Evolutionary conservation across 2,888 invertebrate genomes (phyloP).

Genomic region (Trichopoda pennipes): DNA sequence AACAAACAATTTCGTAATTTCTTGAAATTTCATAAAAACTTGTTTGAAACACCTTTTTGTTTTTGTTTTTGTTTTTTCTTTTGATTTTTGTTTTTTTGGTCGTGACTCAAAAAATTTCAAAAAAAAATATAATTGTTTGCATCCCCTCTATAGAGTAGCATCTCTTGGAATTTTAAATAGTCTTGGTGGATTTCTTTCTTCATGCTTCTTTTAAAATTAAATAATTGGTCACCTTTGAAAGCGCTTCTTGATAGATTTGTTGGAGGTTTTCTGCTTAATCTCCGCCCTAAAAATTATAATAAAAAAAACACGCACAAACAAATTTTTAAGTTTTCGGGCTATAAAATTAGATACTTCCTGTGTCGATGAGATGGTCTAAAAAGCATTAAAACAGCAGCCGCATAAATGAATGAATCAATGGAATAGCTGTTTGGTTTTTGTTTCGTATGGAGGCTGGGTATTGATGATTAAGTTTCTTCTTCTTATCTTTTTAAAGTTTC

Average conservation of each 20-base stretch:
- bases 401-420: conserved; percentile 22
- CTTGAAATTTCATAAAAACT: conserved; percentile 3
- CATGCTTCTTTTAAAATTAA: conserved; percentile 21
- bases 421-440: background rate
- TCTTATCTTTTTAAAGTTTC: conserved; percentile 41
- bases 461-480: conserved; percentile 8
- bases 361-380: conserved; percentile 1
- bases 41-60: conserved; percentile 2
- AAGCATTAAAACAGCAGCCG: conserved; percentile 15
- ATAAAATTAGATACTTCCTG: conserved; percentile 62
- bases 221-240: conserved; percentile 29
- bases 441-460: conserved; percentile 3
- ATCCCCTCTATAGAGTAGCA: conserved; percentile 3
- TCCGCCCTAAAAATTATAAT: background rate
- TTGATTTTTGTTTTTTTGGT: background rate
- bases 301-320: conserved; percentile 1
- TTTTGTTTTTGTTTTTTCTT: too few relatives aligned
- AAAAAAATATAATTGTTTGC: conserved; percentile 47
- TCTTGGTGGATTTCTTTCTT: conserved; percentile 16
- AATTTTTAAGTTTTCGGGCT: conserved; percentile 35
- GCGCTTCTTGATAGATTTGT: background rate
- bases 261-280: background rate
- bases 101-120: background rate
- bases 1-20: background rate
- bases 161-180: conserved; percentile 19